Evolutionary conservation across 2,113 vertebrate genomes (phyloP), one percentile per base, ranked within the genome.

Genomic region (Pagrus major): DNA sequence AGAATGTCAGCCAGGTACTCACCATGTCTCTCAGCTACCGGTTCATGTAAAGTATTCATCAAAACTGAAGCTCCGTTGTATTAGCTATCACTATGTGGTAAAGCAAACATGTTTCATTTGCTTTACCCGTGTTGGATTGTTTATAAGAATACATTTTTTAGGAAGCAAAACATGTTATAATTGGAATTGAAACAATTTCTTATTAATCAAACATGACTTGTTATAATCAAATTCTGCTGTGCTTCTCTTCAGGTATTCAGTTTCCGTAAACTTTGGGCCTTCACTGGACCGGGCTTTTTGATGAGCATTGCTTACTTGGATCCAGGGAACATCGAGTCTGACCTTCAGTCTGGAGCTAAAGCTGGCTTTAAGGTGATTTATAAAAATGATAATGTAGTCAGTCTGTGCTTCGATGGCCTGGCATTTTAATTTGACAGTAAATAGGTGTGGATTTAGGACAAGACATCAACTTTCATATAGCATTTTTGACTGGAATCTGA

Each of bases 231-330:
- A 31, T 41, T 4, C 0, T 39, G 4, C 41, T 35, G 8, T 42
- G 25, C 1, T 23, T 55, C 37, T 35, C 0, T 71, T 25, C 63
- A 96, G 95, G 23, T 90, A 0, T 99, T 99, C 60, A 99, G 97
- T 85, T 97, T 99, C 79, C 96, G 97, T 39, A 99, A 99, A 88
- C 97, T 99, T n/a, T 99, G 98, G 98, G 98, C 98, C 3, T 99
- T 99, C 90, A 99, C 97, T 0, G 98, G 98, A 25, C 98, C 98
- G 0, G 98, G 98, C 0, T 99, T 99, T 83, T 95, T 99, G 71
- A 99, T 99, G 98, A 99, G 98, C 93, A 99, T 99, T 0, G 97
- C 98, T n/a, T 99, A 99, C 85, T 88, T 99, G 77, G 98, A 99
- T 85, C 98, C 98, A 0, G 98, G 98, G n/a, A 99, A 99, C 94